Conservation (phyloP, 2,797 vertebrate species). For the Pitangus sulphuratus region DNA sequence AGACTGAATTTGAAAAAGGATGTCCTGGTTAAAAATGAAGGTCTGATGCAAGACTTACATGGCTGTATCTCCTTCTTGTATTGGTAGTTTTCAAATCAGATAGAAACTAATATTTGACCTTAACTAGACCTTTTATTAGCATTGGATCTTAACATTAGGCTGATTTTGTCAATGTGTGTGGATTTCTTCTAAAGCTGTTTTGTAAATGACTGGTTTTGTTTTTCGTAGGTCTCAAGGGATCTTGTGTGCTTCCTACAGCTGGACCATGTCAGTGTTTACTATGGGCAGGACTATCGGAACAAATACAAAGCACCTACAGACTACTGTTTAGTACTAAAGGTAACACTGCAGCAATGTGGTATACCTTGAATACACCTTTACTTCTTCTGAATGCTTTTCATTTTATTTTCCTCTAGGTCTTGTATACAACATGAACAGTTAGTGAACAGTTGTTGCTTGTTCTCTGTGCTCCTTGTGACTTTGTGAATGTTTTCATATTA, state of each 20-base stretch:
- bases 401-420: background rate
- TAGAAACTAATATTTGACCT: background rate
- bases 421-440: background rate
- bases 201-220: background rate
- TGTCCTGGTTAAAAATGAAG: background rate
- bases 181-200: background rate
- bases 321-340: slow-evolving; percentile 96
- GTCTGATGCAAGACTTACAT: background rate
- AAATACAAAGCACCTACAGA: slow-evolving; percentile 98
- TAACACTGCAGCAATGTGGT: slow-evolving; percentile 46
- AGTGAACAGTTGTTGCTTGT: background rate
- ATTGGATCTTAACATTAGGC: background rate
- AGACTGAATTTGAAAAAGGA: background rate
- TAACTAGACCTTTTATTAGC: background rate
- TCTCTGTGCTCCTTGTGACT: background rate
- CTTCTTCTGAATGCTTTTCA: background rate
- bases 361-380: background rate
- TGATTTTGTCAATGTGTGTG: background rate
- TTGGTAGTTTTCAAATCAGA: background rate
- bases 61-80: background rate
- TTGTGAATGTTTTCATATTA: background rate
- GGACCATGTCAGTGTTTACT: slow-evolving; percentile 96
- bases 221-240: slow-evolving; percentile 89
- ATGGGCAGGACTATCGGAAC: slow-evolving; percentile 95
- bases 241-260: slow-evolving; percentile 96